A percentile compares a stretch with the other conserved stretches of the same genome.
Evolutionary conservation across 2,113 vertebrate species (phyloP).

Genomic region (Gopherus flavomarginatus): DNA sequence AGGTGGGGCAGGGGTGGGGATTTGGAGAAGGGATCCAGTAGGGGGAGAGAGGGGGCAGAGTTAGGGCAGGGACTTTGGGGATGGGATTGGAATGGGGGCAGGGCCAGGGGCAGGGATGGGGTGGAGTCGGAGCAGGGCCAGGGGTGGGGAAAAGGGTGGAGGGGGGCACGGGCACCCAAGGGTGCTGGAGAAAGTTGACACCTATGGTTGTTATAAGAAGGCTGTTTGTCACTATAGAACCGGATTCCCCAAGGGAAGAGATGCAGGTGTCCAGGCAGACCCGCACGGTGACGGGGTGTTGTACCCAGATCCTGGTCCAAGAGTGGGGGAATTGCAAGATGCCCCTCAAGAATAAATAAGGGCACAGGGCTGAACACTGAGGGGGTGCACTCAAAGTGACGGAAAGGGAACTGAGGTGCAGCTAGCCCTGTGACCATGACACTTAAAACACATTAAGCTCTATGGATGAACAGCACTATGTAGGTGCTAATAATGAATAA

Average conservation of each 20-base stretch:
- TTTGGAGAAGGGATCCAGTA: too few relatives aligned
- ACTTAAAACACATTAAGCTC: background rate
- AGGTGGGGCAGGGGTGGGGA: too few relatives aligned
- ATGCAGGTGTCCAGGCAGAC: background rate
- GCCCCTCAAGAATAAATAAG: background rate
- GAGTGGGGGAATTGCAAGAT: background rate
- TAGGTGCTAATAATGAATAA: background rate
- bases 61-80: too few relatives aligned
- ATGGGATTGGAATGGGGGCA: too few relatives aligned
- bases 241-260: accelerated
- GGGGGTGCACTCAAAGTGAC: background rate
- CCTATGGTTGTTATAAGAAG: background rate
- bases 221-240: background rate
- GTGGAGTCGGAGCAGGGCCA: too few relatives aligned
- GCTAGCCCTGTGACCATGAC: background rate
- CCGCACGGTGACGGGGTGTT: background rate
- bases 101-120: too few relatives aligned
- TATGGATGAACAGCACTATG: background rate
- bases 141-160: too few relatives aligned
- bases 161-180: too few relatives aligned
- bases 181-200: too few relatives aligned
- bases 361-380: accelerated
- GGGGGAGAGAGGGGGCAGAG: too few relatives aligned
- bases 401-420: accelerated
- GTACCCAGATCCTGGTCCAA: accelerated